Evolutionary conservation across 2,888 invertebrate genomes (phyloP).

Genomic region (Aproaerema taeniolella): DNA sequence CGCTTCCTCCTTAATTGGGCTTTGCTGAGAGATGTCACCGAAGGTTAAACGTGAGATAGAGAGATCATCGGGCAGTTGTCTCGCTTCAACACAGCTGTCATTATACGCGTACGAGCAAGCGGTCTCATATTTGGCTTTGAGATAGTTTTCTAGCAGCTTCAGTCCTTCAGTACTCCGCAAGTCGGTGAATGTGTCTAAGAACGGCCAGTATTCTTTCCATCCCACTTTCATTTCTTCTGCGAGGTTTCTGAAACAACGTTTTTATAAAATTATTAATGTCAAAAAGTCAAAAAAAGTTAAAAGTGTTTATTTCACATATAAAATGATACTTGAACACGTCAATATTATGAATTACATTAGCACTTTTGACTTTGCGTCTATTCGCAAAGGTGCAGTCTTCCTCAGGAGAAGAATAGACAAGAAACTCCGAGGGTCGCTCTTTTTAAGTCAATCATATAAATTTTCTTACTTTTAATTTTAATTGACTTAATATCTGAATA

Average conservation of each 20-base stretch:
- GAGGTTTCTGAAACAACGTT: conserved; percentile 66
- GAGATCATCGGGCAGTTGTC: conserved; percentile 42
- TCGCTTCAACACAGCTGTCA: conserved; percentile 47
- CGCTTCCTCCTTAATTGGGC: conserved; percentile 29
- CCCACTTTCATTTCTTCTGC: conserved; percentile 84
- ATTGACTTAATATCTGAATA: no score
- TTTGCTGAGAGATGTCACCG: conserved; percentile 35
- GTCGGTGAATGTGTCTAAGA: conserved; percentile 89
- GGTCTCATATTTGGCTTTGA: conserved; percentile 76
- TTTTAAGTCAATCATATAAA: no score
- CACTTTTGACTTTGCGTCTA: no score
- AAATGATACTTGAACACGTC: no score
- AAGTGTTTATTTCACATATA: no score
- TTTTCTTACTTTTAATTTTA: no score
- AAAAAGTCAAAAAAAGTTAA: no score
- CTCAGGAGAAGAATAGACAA: no score
- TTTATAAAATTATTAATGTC: no score
- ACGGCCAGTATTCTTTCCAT: conserved; percentile 97
- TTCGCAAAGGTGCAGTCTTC: no score
- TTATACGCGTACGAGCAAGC: conserved; percentile 56
- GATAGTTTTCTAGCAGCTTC: conserved; percentile 83
- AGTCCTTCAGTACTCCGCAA: conserved; percentile 86
- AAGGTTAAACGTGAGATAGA: conserved; percentile 52
- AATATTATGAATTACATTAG: no score
- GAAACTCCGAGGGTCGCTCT: no score